Evolutionary conservation across 2,888 invertebrate genomes (phyloP).

Genomic region (Monopis laevigella): DNA sequence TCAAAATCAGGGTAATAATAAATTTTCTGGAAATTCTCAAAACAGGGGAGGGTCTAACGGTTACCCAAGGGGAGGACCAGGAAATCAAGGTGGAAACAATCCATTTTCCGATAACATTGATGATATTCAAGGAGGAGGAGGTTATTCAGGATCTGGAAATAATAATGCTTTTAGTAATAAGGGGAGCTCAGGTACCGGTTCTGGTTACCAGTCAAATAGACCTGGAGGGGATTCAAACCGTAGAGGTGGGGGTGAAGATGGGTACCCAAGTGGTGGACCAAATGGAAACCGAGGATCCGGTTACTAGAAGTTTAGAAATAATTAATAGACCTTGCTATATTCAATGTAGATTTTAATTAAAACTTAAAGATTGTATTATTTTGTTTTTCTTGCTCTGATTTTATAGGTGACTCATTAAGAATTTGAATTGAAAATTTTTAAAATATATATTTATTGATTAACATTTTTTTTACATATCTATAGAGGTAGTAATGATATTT

Average conservation of each 20-base stretch:
- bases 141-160: conserved; percentile 16
- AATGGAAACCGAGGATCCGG: conserved; percentile 51
- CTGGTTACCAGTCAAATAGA: conserved; percentile 30
- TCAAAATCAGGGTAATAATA: no score
- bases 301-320: conserved; percentile 28
- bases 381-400: no score
- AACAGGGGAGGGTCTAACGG: conserved; percentile 20
- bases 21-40: conserved; percentile 4
- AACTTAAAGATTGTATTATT: no score
- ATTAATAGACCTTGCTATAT: neutral
- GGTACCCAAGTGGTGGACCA: conserved; percentile 32
- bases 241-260: conserved; percentile 18
- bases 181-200: conserved; percentile 10
- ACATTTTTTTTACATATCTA: no score
- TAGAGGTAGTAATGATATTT: no score
- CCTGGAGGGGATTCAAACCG: conserved; percentile 15
- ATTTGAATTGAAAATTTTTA: no score
- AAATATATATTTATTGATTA: no score
- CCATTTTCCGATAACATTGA: conserved; percentile 9
- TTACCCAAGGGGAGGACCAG: conserved; percentile 19
- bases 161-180: neutral
- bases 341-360: conserved; percentile 1
- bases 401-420: no score
- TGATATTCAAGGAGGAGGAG: conserved; percentile 11
- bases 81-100: neutral